A percentile compares a stretch with the other conserved stretches of the same genome.
These are phyloP conservation scores for Hippolais icterina DNA, from an alignment of 2,113 vertebrate genomes.

Conservation along the genomic window DNA sequence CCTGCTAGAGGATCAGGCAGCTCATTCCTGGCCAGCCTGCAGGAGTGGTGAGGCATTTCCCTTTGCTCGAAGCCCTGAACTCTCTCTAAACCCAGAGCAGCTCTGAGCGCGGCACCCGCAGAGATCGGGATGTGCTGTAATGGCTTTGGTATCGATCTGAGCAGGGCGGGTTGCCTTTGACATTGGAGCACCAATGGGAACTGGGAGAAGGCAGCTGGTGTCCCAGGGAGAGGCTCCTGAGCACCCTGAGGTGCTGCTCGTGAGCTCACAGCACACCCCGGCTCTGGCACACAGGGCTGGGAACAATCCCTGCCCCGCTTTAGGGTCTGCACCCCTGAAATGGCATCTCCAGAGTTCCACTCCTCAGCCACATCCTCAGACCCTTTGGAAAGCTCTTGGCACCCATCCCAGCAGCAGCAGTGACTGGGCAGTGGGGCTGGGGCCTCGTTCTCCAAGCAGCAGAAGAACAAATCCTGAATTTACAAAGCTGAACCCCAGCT, in stretches of 20 bases:
- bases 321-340: accelerated
- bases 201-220: neutral
- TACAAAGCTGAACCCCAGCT: neutral
- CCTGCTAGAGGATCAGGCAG: neutral
- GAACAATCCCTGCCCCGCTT: accelerated
- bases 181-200: neutral
- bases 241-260: neutral
- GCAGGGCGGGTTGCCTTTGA: constrained; percentile 19
- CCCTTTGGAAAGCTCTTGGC: neutral
- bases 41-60: neutral
- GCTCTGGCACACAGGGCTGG: neutral
- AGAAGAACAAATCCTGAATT: neutral
- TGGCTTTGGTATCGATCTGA: constrained; percentile 37
- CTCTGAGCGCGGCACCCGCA: neutral
- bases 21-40: neutral
- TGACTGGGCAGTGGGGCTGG: accelerated
- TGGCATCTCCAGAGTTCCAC: accelerated
- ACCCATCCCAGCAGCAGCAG: accelerated
- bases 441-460: neutral
- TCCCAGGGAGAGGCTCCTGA: neutral
- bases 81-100: neutral
- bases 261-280: accelerated
- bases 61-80: neutral
- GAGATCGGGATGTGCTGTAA: constrained; percentile 21
- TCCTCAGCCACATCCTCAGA: neutral